Conservation (phyloP, 2,888 invertebrate genomes). For the Eupithecia centaureata region DNA sequence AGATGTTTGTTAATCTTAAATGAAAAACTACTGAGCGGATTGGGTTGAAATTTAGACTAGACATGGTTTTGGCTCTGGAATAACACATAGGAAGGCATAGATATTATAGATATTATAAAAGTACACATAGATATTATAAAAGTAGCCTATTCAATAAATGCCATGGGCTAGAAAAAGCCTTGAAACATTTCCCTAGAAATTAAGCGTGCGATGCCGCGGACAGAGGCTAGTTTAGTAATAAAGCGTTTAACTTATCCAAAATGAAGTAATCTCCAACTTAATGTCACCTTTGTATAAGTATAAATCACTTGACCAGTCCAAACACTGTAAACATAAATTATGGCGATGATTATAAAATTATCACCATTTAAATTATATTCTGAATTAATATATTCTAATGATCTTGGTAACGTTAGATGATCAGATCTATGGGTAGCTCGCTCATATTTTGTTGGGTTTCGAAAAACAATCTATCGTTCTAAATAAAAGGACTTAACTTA, state of each 20-base stretch:
- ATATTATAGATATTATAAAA: too few species aligned
- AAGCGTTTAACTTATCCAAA: background rate
- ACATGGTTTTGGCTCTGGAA: too few species aligned
- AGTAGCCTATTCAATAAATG: too few species aligned
- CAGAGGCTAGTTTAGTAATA: background rate
- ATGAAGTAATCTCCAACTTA: background rate
- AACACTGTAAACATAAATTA: constrained; percentile 43
- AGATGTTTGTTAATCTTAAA: too few species aligned
- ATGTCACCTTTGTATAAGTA: background rate
- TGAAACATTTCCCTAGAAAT: too few species aligned
- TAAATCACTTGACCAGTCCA: constrained; percentile 36
- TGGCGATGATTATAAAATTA: constrained; percentile 42
- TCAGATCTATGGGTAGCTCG: background rate
- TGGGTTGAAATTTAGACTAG: too few species aligned
- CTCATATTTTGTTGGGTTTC: background rate
- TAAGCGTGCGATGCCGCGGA: too few species aligned
- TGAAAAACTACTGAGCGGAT: too few species aligned
- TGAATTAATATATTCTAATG: constrained; percentile 39
- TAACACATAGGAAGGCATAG: too few species aligned
- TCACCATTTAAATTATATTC: constrained; percentile 37
- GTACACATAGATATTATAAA: too few species aligned
- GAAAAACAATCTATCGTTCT: constrained; percentile 1
- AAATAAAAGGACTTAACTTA: too few species aligned
- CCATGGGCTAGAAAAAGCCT: too few species aligned
- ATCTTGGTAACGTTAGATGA: background rate